These are phyloP conservation scores for Tachystola acroxantha DNA, from an alignment of 2,888 invertebrate species.

Conservation along the genomic window DNA sequence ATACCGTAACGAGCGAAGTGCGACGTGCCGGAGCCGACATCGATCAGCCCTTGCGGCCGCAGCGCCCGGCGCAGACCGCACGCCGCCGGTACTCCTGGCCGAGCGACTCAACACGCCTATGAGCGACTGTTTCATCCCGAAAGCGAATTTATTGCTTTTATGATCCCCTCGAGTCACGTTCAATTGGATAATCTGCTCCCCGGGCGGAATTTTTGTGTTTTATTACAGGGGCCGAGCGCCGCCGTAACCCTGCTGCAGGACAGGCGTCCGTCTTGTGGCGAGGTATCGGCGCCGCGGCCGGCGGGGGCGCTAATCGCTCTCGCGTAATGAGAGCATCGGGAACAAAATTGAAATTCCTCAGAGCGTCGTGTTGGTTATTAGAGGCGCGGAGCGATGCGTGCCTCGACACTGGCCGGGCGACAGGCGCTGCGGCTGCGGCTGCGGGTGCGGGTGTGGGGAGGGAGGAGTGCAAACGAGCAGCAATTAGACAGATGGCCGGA, in stretches of 20 bases:
- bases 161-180: slow-evolving; percentile 20
- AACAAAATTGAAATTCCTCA: slow-evolving; percentile 23
- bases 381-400: slow-evolving; percentile 2
- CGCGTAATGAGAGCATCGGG: slow-evolving; percentile 9
- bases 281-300: slow-evolving; percentile 11
- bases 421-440: background rate
- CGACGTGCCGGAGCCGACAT: slow-evolving; percentile 5
- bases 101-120: slow-evolving; percentile 8
- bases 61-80: background rate
- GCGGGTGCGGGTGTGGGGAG: background rate
- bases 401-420: background rate
- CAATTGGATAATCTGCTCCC: slow-evolving; percentile 23
- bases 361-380: slow-evolving; percentile 13
- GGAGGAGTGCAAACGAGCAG: slow-evolving; percentile 4
- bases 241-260: slow-evolving; percentile 11
- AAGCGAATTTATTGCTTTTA: slow-evolving; percentile 23
- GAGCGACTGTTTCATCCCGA: slow-evolving; percentile 14
- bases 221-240: slow-evolving; percentile 15
- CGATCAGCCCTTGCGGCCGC: slow-evolving; percentile 5
- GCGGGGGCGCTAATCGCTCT: slow-evolving; percentile 7
- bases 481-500: slow-evolving; percentile 20
- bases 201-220: slow-evolving; percentile 16
- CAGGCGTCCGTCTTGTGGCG: slow-evolving; percentile 11
- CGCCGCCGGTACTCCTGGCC: background rate
- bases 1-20: slow-evolving; percentile 7